Percentiles rank a stretch among this genome's conserved stretches.
phyloP scores from a whole-genome alignment of 2,113 vertebrate genomes.

The Pterocles burchelli region DNA sequence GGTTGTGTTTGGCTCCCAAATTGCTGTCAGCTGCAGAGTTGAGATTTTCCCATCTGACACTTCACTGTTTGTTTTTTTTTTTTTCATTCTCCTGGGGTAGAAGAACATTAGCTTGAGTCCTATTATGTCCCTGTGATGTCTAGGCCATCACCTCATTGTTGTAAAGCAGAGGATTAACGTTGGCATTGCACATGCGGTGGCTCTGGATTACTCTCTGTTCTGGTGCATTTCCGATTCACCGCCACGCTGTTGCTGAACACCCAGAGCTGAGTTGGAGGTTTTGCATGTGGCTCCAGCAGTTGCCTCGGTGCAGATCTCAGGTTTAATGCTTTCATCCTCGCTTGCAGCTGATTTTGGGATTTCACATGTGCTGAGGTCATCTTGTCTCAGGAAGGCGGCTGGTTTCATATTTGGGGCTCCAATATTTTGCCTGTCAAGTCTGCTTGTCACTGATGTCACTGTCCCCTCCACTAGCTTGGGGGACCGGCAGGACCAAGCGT shows the following conservation, averaged over 20 bases:
- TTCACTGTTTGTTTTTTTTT: slow-evolving; percentile 20
- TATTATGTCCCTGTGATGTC: slow-evolving; percentile 6
- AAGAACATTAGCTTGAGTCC: slow-evolving; percentile 13
- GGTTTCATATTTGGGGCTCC: background rate
- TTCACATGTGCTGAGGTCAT: background rate
- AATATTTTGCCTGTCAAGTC: background rate
- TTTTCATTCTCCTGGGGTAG: slow-evolving; percentile 45
- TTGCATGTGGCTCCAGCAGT: background rate
- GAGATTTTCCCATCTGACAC: slow-evolving; percentile 45
- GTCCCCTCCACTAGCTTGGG: background rate
- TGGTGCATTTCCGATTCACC: background rate
- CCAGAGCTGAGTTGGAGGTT: background rate
- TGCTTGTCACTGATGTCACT: background rate
- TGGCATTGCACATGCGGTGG: background rate
- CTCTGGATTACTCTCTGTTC: background rate
- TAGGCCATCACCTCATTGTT: background rate
- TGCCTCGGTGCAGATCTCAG: background rate
- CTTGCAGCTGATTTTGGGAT: background rate
- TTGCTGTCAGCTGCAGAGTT: slow-evolving; percentile 53
- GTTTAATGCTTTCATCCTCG: background rate
- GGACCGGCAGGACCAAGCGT: background rate
- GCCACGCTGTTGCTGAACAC: background rate
- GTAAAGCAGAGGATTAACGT: background rate
- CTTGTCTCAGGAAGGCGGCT: background rate
- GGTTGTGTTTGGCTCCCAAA: slow-evolving; percentile 59